Base-by-base conservation (phyloP, 2,113 vertebrate species). In the Bufo gargarizans region DNA sequence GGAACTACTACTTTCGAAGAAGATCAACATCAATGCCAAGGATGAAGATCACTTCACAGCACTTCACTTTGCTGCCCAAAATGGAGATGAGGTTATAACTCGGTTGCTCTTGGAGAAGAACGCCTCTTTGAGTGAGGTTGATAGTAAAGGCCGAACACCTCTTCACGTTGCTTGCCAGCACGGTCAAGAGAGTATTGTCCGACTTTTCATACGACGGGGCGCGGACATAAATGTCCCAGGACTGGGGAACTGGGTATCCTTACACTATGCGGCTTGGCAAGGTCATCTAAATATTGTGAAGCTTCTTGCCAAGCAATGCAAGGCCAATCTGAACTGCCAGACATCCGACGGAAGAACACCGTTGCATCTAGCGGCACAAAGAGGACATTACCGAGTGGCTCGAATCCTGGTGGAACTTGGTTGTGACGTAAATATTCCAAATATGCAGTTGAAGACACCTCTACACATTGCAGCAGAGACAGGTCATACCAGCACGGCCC, bases 1-100 rank as follows among this genome's bases (percentile, higher is more conserved):
- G 0, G 98, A 99, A 90, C 94, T 99, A 33, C 95, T 99, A 81
- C 95, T 99, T 61, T 93, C 96, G 3, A 96, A 97, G 5, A 98
- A 97, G 92, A 95, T 96, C 90, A 97, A 97, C 0, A 92, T 99
- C 84, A 97, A 98, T 0, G 97, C 97, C 90, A 96, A 97, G 88
- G 98, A 99, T 0, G 98, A 99, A 89, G 98, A 99, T 93, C 97
- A 96, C 91, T 99, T 97, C 95, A 99, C 98, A 0, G 96, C 98
- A 12, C 95, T 99, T 85, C 98, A 99, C 92, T 99, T 98, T 61
- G 96, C 97, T 0, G 96, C 97, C 2, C 98, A 99, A 91, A 98
- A 97, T 0, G 98, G 98, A 0, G 98, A 99, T 0, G 98, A 98
- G 89, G 91, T 94, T 77, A 96, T 98, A 92, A 94, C 95, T 0